Percentiles rank a stretch among this genome's conserved stretches.
These are phyloP conservation scores for Rattus rattus DNA, from an alignment of 2,113 vertebrate species.

Conservation along the genomic window DNA sequence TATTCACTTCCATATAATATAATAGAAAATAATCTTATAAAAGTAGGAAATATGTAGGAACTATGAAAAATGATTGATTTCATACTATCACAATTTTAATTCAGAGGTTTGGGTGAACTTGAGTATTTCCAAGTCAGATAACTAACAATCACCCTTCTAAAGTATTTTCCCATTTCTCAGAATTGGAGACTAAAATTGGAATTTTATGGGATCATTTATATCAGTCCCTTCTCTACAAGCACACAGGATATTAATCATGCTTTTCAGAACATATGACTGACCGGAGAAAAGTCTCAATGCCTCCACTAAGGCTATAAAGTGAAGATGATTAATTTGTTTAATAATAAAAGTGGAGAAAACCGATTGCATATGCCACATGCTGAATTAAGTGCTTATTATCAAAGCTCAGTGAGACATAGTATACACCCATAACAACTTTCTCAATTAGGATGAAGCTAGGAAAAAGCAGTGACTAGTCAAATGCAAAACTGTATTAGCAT, in stretches of 20 bases:
- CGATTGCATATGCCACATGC: background rate
- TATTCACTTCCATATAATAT: background rate
- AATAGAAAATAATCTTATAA: background rate
- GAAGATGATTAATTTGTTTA: background rate
- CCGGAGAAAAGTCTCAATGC: background rate
- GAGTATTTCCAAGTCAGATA: background rate
- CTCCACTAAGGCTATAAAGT: background rate
- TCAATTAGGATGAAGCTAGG: background rate
- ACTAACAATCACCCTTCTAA: background rate
- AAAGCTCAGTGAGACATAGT: background rate
- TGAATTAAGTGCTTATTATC: background rate
- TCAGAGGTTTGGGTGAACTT: background rate
- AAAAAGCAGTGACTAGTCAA: background rate
- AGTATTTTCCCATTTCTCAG: slow-evolving; percentile 34
- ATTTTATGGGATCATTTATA: background rate
- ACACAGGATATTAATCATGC: background rate
- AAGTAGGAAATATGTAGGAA: background rate
- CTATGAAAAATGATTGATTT: background rate
- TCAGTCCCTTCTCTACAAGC: background rate
- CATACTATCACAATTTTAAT: slow-evolving; percentile 24
- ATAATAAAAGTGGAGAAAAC: background rate
- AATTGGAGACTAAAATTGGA: background rate
- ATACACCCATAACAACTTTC: background rate
- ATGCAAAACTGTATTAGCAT: background rate
- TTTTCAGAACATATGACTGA: background rate